Percentiles rank a stretch among this genome's conserved stretches.
Conservation (phyloP, 2,113 vertebrate genomes). For the Erythrolamprus reginae region DNA sequence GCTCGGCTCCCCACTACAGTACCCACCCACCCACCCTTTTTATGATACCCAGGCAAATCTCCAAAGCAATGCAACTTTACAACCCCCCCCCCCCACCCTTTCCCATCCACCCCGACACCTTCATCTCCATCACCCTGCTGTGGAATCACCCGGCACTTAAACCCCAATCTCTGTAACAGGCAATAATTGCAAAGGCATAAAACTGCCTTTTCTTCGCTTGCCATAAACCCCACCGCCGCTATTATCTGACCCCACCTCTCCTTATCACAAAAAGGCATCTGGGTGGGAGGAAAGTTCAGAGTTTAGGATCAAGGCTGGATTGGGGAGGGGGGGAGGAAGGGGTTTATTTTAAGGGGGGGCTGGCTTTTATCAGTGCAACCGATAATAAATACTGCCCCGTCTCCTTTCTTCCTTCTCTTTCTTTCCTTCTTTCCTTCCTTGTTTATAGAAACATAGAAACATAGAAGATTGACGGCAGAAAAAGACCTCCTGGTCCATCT, state of each 20-base stretch:
- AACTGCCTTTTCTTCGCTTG: neutral
- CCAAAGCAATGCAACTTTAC: neutral
- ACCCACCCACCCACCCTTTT: neutral
- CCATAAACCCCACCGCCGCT: neutral
- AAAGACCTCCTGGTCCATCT: too few relatives aligned
- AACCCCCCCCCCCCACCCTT: accelerated
- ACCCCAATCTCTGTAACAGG: neutral
- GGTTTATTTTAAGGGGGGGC: neutral
- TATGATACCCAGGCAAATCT: neutral
- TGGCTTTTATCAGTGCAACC: neutral
- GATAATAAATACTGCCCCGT: neutral
- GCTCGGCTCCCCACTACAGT: neutral
- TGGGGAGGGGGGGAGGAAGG: neutral
- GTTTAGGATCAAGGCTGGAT: neutral
- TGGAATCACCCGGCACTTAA: neutral
- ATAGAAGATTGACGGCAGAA: too few relatives aligned
- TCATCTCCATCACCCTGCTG: neutral
- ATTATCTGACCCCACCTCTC: neutral
- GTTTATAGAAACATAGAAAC: too few relatives aligned
- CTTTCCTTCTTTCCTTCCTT: too few relatives aligned
- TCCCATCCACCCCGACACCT: too few relatives aligned
- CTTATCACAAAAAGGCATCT: neutral
- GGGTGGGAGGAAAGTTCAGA: neutral
- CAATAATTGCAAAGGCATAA: neutral
- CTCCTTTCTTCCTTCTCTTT: too few relatives aligned